Evolutionary conservation across 2,797 vertebrate genomes (phyloP), one percentile per base, ranked within the genome.

Genomic region (Gobio occitaniae): DNA sequence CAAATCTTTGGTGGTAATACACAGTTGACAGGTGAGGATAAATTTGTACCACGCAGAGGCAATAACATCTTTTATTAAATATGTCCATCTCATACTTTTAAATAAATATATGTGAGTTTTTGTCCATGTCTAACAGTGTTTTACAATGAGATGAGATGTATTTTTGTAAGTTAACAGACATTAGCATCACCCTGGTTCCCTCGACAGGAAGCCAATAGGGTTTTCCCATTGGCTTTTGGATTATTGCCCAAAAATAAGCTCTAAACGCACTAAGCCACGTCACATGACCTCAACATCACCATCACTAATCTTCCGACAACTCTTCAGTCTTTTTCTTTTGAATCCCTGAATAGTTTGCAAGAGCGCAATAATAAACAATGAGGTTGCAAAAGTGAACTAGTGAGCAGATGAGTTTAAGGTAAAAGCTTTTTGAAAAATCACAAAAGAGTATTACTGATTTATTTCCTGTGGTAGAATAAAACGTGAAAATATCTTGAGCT

Each of bases 1-100:
- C 80, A 88, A 3, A 82, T 84, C 38, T 93, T 91, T 83, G n/a
- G 83, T n/a, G 21, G 10, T 2, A 41, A 61, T 44, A 16, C 9
- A 3, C 41, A 56, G 15, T 82, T 21, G 6, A 86, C 16, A 89
- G 88, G 92, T 93, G 41, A 90, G 19, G 25, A 81, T 32, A 78
- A 32, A 47, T 38, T 16, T 38, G 65, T 38, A 19, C n/a, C 21
- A 65, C 29, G 61, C 61, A 63, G 4, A 63, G 61, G 10, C 1
- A 63, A 63, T 25, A 25, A 25, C 25, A 25, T 4, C 6, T 13
- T 25, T 13, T 6, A 11, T n/a, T n/a, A 59, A 3, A 29, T 63
- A 29, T 44, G 1, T 44, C 10, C 2, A 70, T 68, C 1, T 4
- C 47, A 50, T 75, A 41, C 2, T 38, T 65, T 29, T 29, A 29